A percentile compares a stretch with the other conserved stretches of the same genome.
Evolutionary conservation across 2,888 invertebrate species (phyloP).

Genomic region (Margaritifera margaritifera): DNA sequence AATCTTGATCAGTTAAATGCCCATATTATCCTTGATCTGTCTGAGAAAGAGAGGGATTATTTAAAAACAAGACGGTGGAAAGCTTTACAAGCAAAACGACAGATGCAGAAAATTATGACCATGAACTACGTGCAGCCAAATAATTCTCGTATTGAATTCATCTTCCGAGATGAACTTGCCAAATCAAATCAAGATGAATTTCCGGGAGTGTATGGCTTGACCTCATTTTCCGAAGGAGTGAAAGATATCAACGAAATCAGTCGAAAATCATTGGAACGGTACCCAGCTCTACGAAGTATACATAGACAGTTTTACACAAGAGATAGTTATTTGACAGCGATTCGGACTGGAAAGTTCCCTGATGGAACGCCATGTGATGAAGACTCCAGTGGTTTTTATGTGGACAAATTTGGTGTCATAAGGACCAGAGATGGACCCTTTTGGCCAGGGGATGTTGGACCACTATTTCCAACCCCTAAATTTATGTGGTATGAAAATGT

Average conservation of each 20-base stretch:
- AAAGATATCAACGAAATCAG: slow-evolving; percentile 48
- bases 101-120: slow-evolving; percentile 45
- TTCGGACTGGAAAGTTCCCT: slow-evolving; percentile 58
- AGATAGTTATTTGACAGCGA: slow-evolving; percentile 60
- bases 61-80: slow-evolving; percentile 55
- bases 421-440: slow-evolving; percentile 68
- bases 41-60: slow-evolving; percentile 55
- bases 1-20: slow-evolving; percentile 57
- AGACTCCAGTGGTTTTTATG: slow-evolving; percentile 54
- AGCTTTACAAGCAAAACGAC: slow-evolving; percentile 53
- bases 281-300: slow-evolving; percentile 41
- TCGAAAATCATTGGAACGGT: slow-evolving; percentile 45
- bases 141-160: slow-evolving; percentile 45
- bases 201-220: slow-evolving; percentile 59
- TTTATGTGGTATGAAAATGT: slow-evolving; percentile 48
- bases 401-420: slow-evolving; percentile 66
- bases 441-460: slow-evolving; percentile 69
- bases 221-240: slow-evolving; percentile 57
- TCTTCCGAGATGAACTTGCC: slow-evolving; percentile 55
- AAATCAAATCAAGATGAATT: slow-evolving; percentile 63
- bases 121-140: slow-evolving; percentile 44
- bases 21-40: slow-evolving; percentile 55
- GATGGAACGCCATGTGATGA: slow-evolving; percentile 56
- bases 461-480: slow-evolving; percentile 64
- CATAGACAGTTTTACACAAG: slow-evolving; percentile 63